These are phyloP conservation scores for Monarcha castaneiventris DNA, from an alignment of 2,113 vertebrate species.

Conservation along the genomic window DNA sequence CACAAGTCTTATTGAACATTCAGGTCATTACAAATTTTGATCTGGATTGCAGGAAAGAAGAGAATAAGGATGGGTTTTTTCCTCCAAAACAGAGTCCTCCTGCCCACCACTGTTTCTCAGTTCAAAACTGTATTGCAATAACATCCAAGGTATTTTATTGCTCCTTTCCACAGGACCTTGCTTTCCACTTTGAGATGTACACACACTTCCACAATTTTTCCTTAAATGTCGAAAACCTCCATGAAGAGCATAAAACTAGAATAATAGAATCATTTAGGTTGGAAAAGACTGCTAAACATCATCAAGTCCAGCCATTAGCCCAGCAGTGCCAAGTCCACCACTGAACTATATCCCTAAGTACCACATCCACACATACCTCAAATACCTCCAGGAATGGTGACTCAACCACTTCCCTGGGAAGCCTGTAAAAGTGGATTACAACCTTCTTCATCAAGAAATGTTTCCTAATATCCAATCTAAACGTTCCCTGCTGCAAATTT, in stretches of 20 bases:
- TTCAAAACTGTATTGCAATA: background rate
- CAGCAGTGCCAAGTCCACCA: background rate
- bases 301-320: background rate
- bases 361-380: background rate
- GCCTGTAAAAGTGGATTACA: background rate
- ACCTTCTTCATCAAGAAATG: background rate
- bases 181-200: background rate
- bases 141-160: background rate
- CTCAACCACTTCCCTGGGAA: background rate
- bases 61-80: background rate
- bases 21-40: background rate
- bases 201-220: background rate
- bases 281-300: background rate
- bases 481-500: background rate
- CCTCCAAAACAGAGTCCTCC: background rate
- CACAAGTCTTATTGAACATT: background rate
- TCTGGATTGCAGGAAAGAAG: background rate
- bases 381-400: background rate
- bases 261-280: background rate
- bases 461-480: background rate
- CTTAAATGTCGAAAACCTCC: background rate
- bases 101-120: background rate
- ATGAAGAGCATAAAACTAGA: background rate
- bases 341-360: background rate
- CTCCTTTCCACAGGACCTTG: background rate